Conservation (phyloP, 2,113 vertebrate species). For the Catagonus wagneri region DNA sequence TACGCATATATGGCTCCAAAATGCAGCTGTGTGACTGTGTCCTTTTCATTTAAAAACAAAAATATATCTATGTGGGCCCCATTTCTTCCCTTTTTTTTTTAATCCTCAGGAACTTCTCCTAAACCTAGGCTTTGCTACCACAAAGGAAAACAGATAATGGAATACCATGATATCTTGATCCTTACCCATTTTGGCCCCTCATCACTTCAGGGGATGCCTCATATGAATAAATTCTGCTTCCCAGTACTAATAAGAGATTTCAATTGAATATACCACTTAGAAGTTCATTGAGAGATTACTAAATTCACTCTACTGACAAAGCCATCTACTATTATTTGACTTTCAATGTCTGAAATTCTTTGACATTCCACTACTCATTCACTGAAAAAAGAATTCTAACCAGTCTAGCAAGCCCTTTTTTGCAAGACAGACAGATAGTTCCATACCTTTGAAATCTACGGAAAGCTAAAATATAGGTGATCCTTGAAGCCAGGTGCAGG, state of each 20-base stretch:
- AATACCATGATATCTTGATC: not conserved
- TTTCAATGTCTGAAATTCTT: not conserved
- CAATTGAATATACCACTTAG: not conserved
- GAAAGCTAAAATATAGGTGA: constrained; percentile 57
- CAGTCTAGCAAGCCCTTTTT: constrained; percentile 51
- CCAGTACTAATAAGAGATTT: not conserved
- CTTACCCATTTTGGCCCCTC: not conserved
- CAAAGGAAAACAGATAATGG: not conserved
- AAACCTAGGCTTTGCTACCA: not conserved
- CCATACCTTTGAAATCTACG: constrained; percentile 75
- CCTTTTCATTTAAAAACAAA: not conserved
- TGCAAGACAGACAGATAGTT: constrained; percentile 35
- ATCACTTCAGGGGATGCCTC: not conserved
- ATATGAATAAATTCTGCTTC: not conserved
- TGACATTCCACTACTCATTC: not conserved
- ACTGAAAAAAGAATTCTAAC: constrained; percentile 17
- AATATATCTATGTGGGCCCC: not conserved
- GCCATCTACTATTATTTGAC: not conserved
- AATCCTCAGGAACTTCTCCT: not conserved
- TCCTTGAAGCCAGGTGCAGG: not conserved
- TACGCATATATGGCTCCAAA: not conserved
- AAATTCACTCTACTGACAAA: not conserved
- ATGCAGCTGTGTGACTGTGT: not conserved
- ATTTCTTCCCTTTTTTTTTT: not conserved
- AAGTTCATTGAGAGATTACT: not conserved